Evolutionary conservation across 53 echinoderm and acorn worm species (phyloP), one percentile per base, ranked within the genome.

Genomic region (Hippasteria phrygiana): DNA sequence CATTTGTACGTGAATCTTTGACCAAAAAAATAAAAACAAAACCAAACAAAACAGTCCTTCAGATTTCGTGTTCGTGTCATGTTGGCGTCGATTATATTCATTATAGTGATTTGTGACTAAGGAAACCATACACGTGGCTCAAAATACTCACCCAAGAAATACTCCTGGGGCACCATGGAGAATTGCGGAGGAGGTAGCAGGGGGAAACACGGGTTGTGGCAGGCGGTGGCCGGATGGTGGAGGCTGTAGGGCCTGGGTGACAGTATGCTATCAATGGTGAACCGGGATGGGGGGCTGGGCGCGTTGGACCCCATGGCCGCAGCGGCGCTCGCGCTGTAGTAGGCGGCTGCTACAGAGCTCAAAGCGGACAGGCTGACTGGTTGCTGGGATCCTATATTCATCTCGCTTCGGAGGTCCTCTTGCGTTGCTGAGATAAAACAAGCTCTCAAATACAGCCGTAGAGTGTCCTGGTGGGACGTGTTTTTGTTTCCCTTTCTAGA

Each of bases 241-340:
- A 53, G 72, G 65, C 92, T 63, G 56, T 90, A 94, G 27, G 93
- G 89, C 43, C 96, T 63, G 7, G 93, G 93, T 2, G 96, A 93
- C 31, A 96, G 90, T 45, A 96, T 96, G 65, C 82, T 96, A 4
- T 96, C 96, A 62, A 96, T 96, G 78, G 94, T 91, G 78, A 96
- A 96, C 40, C 81, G 64, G 1, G 96, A 96, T 16, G 94, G 87
- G 7, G 91, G 27, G 8, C 91, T 80, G 29, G 90, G 86, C 0
- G 87, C 45, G 18, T 55, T 90, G 71, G 87, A 76, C 17, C 76
- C 74, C 27, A 75, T 77, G 17, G 66, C 70, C 31, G 86, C 76
- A 69, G 78, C 74, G 46, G 90, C 71, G 66, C 76, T 62, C 33
- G 86, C 56, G 87, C 78, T 91, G 80, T 87, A 91, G 62, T 91